Conservation (phyloP, 2,797 vertebrate genomes). For the Cyprinella venusta region DNA sequence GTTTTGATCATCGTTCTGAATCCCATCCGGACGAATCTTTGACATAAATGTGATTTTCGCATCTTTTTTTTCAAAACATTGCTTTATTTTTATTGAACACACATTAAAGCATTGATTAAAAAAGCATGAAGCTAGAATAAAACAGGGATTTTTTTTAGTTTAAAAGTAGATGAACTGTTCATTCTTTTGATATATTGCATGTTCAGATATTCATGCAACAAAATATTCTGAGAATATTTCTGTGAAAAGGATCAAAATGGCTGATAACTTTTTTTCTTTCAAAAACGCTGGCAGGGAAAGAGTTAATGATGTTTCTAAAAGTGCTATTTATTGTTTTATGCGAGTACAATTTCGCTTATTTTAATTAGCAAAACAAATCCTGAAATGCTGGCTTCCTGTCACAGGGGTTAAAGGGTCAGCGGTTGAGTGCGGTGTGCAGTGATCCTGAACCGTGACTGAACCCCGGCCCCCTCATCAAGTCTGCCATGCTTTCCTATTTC, state of each 20-base stretch:
- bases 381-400: not conserved
- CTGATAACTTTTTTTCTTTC: not conserved
- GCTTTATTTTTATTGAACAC: not conserved
- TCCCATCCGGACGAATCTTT: not conserved
- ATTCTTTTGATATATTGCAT: not conserved
- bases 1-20: not conserved
- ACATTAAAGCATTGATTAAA: not conserved
- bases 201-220: not conserved
- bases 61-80: not conserved
- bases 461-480: constrained; percentile 51
- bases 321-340: not conserved
- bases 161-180: not conserved
- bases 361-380: not conserved
- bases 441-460: constrained; percentile 62
- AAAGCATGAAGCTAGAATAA: not conserved
- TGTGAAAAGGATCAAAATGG: not conserved
- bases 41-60: not conserved
- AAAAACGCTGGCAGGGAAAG: not conserved
- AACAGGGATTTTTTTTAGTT: not conserved
- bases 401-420: not conserved
- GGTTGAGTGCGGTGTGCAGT: not conserved
- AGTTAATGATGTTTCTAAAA: not conserved
- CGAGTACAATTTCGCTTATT: not conserved
- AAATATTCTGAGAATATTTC: not conserved
- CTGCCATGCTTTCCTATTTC: constrained; percentile 8